phyloP scores from a whole-genome alignment of 2,888 invertebrate genomes.

The Mimachlamys varia region DNA sequence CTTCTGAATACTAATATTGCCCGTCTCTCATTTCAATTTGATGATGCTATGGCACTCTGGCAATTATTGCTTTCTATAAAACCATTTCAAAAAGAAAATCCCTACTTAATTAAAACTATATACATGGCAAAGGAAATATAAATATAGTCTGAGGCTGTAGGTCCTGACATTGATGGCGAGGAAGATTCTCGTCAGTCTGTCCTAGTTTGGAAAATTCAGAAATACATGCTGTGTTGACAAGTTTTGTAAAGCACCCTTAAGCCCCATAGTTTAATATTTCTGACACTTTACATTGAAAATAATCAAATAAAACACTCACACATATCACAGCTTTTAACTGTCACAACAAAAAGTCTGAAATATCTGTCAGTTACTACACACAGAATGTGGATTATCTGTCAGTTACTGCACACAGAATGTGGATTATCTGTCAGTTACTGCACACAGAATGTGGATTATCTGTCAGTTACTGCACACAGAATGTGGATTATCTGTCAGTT shows the following conservation, averaged over 20 bases:
- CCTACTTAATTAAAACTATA: background rate
- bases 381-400: too few relatives aligned
- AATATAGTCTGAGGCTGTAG: background rate
- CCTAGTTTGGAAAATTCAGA: background rate
- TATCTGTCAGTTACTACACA: too few relatives aligned
- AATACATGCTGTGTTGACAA: background rate
- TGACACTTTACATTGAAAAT: background rate
- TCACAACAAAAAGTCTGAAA: too few relatives aligned
- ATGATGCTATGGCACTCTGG: background rate
- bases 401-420: too few relatives aligned
- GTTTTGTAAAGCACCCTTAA: background rate
- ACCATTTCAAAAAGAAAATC: conserved; percentile 8
- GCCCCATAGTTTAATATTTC: background rate
- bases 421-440: too few relatives aligned
- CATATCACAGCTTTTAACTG: too few relatives aligned
- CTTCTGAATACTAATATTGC: background rate
- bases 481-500: too few relatives aligned
- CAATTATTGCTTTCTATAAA: conserved; percentile 15
- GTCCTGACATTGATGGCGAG: background rate
- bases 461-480: too few relatives aligned
- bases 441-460: too few relatives aligned
- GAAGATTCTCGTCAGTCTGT: background rate
- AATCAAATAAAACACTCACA: background rate
- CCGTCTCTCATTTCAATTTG: conserved; percentile 15
- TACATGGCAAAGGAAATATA: background rate